Evolutionary conservation across 2,888 invertebrate genomes (phyloP).

Genomic region (Habrosyne pyritoides): DNA sequence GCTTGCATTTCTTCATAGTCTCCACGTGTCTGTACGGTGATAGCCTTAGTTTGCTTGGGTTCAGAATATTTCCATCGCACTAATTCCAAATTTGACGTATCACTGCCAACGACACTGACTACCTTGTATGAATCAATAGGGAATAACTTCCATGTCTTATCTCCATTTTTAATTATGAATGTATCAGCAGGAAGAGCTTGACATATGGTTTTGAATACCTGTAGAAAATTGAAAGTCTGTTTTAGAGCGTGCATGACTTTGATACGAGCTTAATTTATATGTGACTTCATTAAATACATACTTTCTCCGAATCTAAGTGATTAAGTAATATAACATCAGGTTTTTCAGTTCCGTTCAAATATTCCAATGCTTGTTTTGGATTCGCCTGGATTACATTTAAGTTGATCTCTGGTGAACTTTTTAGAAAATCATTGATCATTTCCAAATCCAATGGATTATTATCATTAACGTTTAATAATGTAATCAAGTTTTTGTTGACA

Average conservation of each 20-base stretch:
- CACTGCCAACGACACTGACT: constrained; percentile 19
- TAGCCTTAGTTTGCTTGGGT: constrained; percentile 16
- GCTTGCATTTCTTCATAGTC: constrained; percentile 19
- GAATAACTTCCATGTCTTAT: constrained; percentile 35
- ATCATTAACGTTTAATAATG: constrained; percentile 17
- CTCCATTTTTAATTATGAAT: constrained; percentile 68
- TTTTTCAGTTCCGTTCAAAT: background rate
- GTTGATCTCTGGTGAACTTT: background rate
- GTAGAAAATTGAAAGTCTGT: constrained; percentile 9
- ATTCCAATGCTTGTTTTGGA: background rate
- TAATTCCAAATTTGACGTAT: constrained; percentile 22
- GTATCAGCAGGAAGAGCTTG: constrained; percentile 49
- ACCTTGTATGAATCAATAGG: constrained; percentile 19
- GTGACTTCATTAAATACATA: constrained; percentile 3
- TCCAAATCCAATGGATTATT: constrained; percentile 6
- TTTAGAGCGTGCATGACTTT: background rate
- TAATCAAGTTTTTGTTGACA: constrained; percentile 20
- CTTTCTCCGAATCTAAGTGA: background rate
- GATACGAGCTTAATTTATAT: too few species aligned
- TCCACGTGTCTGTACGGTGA: constrained; percentile 21
- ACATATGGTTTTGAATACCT: constrained; percentile 21
- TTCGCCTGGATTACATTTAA: background rate
- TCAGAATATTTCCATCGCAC: constrained; percentile 25
- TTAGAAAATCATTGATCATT: constrained; percentile 9
- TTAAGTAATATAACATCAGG: background rate